Conservation (phyloP, 2,888 invertebrate genomes). For the Andrena hattorfiana region DNA sequence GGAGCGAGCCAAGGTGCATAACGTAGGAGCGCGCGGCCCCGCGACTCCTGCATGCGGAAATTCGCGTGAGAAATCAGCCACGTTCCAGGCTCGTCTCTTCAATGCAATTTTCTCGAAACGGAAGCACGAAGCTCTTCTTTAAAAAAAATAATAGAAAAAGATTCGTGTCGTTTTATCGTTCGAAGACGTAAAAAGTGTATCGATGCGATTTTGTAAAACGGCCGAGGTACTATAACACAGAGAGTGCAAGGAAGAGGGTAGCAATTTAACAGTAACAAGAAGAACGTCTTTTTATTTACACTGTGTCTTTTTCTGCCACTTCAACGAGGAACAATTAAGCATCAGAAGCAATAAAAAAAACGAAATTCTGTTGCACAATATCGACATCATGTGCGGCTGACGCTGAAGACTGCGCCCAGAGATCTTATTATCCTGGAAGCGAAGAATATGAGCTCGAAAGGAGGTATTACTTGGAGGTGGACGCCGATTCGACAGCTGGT, state of each 20-base stretch:
- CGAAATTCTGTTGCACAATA: constrained; percentile 20
- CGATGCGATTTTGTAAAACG: background rate
- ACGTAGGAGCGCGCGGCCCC: constrained; percentile 28
- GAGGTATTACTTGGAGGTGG: constrained; percentile 52
- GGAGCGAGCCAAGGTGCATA: constrained; percentile 24
- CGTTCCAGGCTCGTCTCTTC: constrained; percentile 31
- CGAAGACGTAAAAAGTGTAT: background rate
- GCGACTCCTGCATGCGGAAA: constrained; percentile 58
- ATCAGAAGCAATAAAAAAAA: background rate
- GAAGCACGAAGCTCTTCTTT: background rate
- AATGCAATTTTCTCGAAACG: constrained; percentile 26
- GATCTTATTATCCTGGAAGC: constrained; percentile 34
- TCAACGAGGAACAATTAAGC: constrained; percentile 23
- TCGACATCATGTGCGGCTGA: constrained; percentile 42
- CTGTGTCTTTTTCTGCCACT: background rate
- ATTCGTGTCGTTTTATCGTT: background rate
- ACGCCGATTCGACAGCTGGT: constrained; percentile 68
- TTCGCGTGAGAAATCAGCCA: constrained; percentile 63
- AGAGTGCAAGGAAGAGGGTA: background rate
- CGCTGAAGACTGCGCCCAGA: constrained; percentile 30
- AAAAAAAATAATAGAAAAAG: constrained; percentile 3
- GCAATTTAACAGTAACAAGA: background rate
- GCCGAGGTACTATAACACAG: background rate
- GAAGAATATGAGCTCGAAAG: constrained; percentile 42
- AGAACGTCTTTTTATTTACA: constrained; percentile 15